Base-by-base conservation (phyloP, 1,140 invertebrate species). In the Drosophila tsacasi region DNA sequence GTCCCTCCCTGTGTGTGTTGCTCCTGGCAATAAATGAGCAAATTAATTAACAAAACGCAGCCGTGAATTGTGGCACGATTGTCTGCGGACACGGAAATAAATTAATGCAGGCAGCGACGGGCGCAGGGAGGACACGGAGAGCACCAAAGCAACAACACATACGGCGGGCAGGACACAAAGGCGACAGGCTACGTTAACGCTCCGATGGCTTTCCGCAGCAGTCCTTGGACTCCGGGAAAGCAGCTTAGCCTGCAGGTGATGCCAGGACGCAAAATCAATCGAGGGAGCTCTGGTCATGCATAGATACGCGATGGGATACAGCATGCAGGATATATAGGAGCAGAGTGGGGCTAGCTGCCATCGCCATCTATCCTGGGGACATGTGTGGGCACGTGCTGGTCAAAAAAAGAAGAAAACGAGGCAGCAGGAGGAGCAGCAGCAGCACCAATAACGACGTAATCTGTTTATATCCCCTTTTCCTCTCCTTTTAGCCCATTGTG, bases 381-480 rank as follows among this genome's bases (percentile, higher is more conserved):
- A 73, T 87, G 84, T 87, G 84, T 87, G 84, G 84, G 77, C 84
- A 89, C 84, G 83, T 87, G 81, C 83, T 89, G 84, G 84, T 89
- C 85, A 65, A 68, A 71, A 68, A 44, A 69, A 55, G 19, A n/a
- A 59, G 64, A 12, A 42, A 17, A 55, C 35, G 30, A 39, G 63
- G 42, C 30, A 52, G 64, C 23, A 49, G 50, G 50, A 55, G 52
- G 42, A 57, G 65, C 60, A 76, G 35, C 8, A 76, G 73, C 63
- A 90, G 81, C 81, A 87, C 81, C 84, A 89, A 89, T 89, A 89
- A 89, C 84, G 85, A 89, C 84, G 84, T 89, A 89, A 89, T 89
- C 86, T 89, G 85, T 89, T 89, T 89, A 90, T 89, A 89, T 89
- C 85, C 85, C 82, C 81, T 84, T 85, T 81, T 81, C 68, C 64